A percentile compares a stretch with the other conserved stretches of the same genome.
phyloP scores from a whole-genome alignment of 2,113 vertebrate species.

The Theristicus caerulescens region DNA sequence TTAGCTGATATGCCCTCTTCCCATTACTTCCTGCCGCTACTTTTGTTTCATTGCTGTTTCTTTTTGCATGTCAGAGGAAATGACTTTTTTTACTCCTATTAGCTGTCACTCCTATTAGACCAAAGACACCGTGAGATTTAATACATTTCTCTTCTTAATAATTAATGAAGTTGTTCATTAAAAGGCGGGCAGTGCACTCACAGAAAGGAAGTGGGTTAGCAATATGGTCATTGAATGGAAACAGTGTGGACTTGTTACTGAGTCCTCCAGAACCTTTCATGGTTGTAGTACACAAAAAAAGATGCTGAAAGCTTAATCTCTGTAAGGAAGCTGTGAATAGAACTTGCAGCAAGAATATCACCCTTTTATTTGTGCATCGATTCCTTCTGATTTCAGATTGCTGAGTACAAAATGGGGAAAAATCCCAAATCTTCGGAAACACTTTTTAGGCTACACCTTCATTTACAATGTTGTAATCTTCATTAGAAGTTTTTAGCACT shows the following conservation, averaged over 20 bases:
- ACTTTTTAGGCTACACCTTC: neutral
- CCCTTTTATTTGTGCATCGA: neutral
- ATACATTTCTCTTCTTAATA: neutral
- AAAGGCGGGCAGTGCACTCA: neutral
- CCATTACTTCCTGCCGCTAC: neutral
- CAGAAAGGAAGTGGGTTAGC: neutral
- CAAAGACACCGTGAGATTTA: neutral
- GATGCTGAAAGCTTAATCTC: neutral
- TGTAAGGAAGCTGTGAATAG: neutral
- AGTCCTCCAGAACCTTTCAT: neutral
- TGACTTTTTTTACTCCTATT: neutral
- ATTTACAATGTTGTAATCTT: neutral
- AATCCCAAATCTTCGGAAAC: neutral
- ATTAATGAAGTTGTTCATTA: constrained; percentile 7
- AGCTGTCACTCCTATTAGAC: neutral
- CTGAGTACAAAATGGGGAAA: neutral
- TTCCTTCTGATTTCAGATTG: neutral
- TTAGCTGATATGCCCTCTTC: neutral
- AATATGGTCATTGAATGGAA: neutral
- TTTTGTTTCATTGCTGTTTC: neutral
- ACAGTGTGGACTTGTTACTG: neutral
- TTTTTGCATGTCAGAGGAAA: neutral
- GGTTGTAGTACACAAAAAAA: neutral
- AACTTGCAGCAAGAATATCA: neutral
- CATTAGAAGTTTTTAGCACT: neutral